Conservation (phyloP, 2,113 vertebrate species). For the Pipa parva region DNA sequence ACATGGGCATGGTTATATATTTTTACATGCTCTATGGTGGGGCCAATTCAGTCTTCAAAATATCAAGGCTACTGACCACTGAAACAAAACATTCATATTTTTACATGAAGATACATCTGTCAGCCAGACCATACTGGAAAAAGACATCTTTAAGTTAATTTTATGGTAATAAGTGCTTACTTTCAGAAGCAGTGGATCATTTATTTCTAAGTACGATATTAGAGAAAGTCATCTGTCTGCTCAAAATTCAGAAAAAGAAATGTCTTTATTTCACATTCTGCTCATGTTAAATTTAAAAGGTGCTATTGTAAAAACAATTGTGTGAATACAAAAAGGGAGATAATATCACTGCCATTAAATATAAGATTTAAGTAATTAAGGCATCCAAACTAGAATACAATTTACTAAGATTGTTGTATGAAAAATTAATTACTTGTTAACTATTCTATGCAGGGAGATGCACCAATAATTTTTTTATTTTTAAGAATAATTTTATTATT, state of each 20-base stretch:
- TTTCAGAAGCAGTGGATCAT: too few relatives aligned
- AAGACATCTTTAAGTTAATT: too few relatives aligned
- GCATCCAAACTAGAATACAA: constrained; percentile 79
- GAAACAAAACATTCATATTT: constrained; percentile 55
- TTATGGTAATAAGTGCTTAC: too few relatives aligned
- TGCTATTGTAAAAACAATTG: constrained; percentile 80
- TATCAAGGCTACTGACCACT: not conserved
- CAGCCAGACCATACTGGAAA: too few relatives aligned
- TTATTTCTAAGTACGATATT: constrained; percentile 63
- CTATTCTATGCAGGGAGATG: constrained; percentile 40
- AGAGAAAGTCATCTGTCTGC: constrained; percentile 55
- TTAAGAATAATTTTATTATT: too few relatives aligned
- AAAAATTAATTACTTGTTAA: constrained; percentile 72
- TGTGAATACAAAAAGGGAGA: constrained; percentile 76
- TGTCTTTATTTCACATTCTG: constrained; percentile 72
- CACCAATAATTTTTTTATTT: not conserved
- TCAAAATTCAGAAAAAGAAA: constrained; percentile 56
- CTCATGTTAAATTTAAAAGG: constrained; percentile 75
- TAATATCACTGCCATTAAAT: constrained; percentile 76
- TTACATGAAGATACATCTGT: too few relatives aligned
- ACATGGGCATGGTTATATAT: too few relatives aligned
- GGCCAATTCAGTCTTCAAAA: too few relatives aligned
- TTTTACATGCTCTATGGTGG: too few relatives aligned
- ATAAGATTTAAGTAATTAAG: constrained; percentile 83
- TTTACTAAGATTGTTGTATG: constrained; percentile 66